Conservation (phyloP, 2,888 invertebrate genomes). For the Tachina lurida region DNA sequence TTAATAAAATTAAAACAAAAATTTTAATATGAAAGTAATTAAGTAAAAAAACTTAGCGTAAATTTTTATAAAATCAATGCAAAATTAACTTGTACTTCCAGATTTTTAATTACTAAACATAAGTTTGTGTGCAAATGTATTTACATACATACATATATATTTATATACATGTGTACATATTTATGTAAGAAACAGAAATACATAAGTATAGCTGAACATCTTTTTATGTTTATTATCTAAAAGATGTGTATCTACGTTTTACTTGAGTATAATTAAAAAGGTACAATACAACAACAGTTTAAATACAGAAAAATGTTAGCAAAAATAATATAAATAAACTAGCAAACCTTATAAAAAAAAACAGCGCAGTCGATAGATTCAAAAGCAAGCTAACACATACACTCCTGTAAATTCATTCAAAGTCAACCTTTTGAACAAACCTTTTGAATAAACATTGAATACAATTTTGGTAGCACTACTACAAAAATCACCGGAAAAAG, state of each 20-base stretch:
- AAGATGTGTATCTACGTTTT: constrained; percentile 81
- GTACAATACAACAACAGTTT: constrained; percentile 74
- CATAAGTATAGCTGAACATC: constrained; percentile 74
- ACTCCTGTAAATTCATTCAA: constrained; percentile 10
- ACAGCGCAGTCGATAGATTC: constrained; percentile 20
- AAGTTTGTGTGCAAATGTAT: background rate
- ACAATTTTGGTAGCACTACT: too few species aligned
- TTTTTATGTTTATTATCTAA: constrained; percentile 81
- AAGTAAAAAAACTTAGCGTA: background rate
- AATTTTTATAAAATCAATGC: constrained; percentile 25
- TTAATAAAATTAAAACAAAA: too few species aligned
- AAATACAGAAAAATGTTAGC: constrained; percentile 17
- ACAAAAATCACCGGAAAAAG: too few species aligned
- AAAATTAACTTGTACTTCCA: constrained; percentile 20
- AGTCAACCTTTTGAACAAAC: background rate
- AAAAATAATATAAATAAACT: constrained; percentile 44
- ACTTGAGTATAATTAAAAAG: constrained; percentile 81
- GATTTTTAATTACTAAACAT: background rate
- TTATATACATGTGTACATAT: background rate
- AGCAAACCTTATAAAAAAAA: constrained; percentile 40
- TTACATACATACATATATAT: background rate
- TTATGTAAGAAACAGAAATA: background rate
- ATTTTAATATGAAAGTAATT: too few species aligned
- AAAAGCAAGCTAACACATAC: constrained; percentile 9
- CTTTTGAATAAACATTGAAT: too few species aligned